phyloP scores from a whole-genome alignment of 1,140 invertebrate species.

The Saccostrea glomerata region DNA sequence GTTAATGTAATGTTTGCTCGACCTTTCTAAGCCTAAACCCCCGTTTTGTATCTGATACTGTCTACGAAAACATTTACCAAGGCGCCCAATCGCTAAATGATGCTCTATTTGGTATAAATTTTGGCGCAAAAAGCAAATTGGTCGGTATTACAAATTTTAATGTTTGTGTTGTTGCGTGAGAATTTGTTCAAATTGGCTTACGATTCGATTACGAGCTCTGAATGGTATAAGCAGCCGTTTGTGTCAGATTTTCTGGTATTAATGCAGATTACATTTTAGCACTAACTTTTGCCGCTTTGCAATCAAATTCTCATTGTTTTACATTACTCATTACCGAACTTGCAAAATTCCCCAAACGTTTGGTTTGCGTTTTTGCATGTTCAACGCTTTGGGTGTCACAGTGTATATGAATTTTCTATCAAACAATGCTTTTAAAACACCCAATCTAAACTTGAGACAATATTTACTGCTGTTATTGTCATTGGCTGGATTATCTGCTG shows the following conservation, averaged over 20 bases:
- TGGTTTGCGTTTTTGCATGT: not conserved
- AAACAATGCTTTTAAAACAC: conserved; percentile 32
- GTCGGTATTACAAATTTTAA: conserved; percentile 36
- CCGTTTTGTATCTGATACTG: conserved; percentile 28
- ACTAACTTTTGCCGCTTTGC: conserved; percentile 29
- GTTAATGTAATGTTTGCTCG: conserved; percentile 34
- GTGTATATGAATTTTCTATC: conserved; percentile 8
- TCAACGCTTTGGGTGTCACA: conserved; percentile 25
- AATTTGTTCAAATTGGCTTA: conserved; percentile 38
- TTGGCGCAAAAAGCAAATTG: conserved; percentile 31
- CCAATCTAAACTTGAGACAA: conserved; percentile 21
- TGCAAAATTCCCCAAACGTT: conserved; percentile 2
- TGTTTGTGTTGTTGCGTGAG: conserved; percentile 37
- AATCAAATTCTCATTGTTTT: conserved; percentile 25
- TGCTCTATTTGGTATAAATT: conserved; percentile 30
- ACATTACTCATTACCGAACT: conserved; percentile 9
- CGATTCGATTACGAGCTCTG: conserved; percentile 27
- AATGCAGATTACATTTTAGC: conserved; percentile 21
- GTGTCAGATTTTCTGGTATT: conserved; percentile 17
- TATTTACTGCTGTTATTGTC: not conserved
- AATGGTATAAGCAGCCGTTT: conserved; percentile 25
- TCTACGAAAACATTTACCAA: conserved; percentile 18
- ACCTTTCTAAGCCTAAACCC: conserved; percentile 20
- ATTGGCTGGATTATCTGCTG: not conserved
- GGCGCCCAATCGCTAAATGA: conserved; percentile 29